A percentile compares a stretch with the other conserved stretches of the same genome.
Evolutionary conservation across 2,888 invertebrate genomes (phyloP).

Genomic region (Scelioninae gen. 1): DNA sequence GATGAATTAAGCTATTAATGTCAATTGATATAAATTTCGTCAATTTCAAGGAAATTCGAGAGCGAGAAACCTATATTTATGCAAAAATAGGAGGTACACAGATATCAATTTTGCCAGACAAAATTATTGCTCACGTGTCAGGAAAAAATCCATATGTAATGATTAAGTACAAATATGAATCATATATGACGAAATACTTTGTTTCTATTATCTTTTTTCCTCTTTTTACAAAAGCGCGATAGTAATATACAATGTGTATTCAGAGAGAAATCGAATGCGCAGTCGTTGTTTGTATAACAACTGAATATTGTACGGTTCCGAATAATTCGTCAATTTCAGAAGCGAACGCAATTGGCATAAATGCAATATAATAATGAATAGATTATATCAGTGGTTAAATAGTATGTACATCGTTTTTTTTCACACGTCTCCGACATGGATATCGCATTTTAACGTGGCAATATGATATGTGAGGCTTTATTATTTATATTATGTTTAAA

Average conservation of each 20-base stretch:
- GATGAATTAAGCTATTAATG: too few relatives aligned
- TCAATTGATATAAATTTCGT: too few relatives aligned
- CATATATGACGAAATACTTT: too few relatives aligned
- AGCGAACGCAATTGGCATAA: conserved; percentile 30
- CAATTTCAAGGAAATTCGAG: too few relatives aligned
- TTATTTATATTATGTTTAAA: conserved; percentile 53
- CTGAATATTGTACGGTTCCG: neutral
- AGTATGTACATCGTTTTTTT: conserved; percentile 49
- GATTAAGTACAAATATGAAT: too few relatives aligned
- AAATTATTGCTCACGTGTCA: too few relatives aligned
- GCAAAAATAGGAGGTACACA: too few relatives aligned
- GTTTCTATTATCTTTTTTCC: too few relatives aligned
- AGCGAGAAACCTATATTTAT: too few relatives aligned
- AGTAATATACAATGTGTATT: conserved; percentile 38
- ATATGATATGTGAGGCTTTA: conserved; percentile 67
- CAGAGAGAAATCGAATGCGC: conserved; percentile 24
- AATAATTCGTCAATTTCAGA: conserved; percentile 28
- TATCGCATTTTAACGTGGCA: conserved; percentile 46
- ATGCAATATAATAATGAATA: conserved; percentile 34
- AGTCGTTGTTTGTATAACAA: conserved; percentile 22
- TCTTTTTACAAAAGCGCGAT: conserved; percentile 44
- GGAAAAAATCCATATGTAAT: too few relatives aligned
- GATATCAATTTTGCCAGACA: too few relatives aligned
- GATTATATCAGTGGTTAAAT: conserved; percentile 31
- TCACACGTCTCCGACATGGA: conserved; percentile 42